Percentiles rank a stretch among this genome's conserved stretches.
phyloP scores from a whole-genome alignment of 1,140 invertebrate species.

The Drosophila albomicans region DNA sequence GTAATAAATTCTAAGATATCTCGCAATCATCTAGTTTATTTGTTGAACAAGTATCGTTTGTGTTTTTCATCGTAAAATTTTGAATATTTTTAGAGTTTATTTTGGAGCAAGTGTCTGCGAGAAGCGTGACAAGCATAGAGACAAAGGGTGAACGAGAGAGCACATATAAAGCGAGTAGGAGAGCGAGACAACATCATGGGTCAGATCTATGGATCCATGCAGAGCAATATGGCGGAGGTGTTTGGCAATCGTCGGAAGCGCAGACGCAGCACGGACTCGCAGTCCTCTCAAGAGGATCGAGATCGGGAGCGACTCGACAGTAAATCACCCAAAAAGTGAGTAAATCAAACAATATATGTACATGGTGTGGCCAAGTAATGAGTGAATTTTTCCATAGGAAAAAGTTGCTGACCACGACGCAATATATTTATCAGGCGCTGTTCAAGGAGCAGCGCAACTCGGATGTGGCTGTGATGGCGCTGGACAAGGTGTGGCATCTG shows the following conservation, averaged over 20 bases:
- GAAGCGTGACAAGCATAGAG: neutral
- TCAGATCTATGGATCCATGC: conserved; percentile 72
- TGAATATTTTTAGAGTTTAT: neutral
- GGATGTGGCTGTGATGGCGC: conserved; percentile 90
- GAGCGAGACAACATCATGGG: conserved; percentile 59
- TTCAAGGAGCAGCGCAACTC: conserved; percentile 92
- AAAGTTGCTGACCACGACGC: conserved; percentile 90
- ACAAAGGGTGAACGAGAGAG: too few species aligned
- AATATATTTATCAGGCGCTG: conserved; percentile 92
- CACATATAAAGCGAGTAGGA: neutral
- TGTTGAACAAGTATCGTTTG: neutral
- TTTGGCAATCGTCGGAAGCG: conserved; percentile 71
- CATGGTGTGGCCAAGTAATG: neutral
- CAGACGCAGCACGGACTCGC: conserved; percentile 70
- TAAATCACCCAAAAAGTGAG: conserved; percentile 76
- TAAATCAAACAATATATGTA: neutral
- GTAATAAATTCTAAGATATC: neutral
- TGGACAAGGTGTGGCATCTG: conserved; percentile 90
- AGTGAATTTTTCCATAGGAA: conserved; percentile 85
- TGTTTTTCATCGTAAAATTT: neutral
- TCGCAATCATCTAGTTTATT: neutral
- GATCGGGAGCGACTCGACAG: conserved; percentile 50
- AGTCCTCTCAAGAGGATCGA: conserved; percentile 50
- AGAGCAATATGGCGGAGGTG: conserved; percentile 71
- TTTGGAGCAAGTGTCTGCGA: neutral